Evolutionary conservation across 2,888 invertebrate species (phyloP), one percentile per base, ranked within the genome.

Genomic region (Acrobasis consociella): DNA sequence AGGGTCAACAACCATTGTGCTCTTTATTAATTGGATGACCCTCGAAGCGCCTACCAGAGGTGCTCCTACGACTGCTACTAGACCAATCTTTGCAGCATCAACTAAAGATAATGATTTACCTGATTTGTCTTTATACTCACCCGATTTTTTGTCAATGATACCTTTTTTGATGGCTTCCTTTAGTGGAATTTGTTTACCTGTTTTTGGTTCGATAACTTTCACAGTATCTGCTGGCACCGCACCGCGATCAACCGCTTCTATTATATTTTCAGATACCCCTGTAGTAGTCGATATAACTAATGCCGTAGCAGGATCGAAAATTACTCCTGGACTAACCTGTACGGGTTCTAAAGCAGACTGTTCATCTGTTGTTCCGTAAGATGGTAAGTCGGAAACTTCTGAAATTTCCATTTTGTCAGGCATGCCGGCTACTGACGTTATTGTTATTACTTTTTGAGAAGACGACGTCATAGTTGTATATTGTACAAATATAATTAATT

Each of bases 231-330:
- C 87, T 62, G 96, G 94, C 67, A 98, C 91, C 67, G 95, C 89
- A 31, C 97, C 97, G 62, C 95, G 94, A 66, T 95, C 94, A 1
- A 98, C 94, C 13, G 98, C 97, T 72, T 95, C 93, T 59, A 97
- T 81, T 63, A 97, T 93, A 77, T 95, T 95, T 71, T 95, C 94
- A 0, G 96, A 95, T 77, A 94, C 93, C 42, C 96, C 95, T 11
- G 94, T 94, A 62, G 95, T 94, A 0, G 96, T 95, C 60, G 95
- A 95, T 73, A 96, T 95, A 11, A 97, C 94, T 65, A 96, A 84
- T 2, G 96, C 95, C 11, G 96, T 95, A 1, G 95, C 93, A 0
- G 97, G 97, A 83, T 97, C 96, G 80, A 95, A 97, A 68, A 96
- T 96, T 5, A 96, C 91, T 9, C 96, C 96, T 0, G 95, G 94